Percentiles rank a stretch among this genome's conserved stretches.
phyloP scores from a whole-genome alignment of 2,888 invertebrate genomes.

The Odontothrips loti region DNA sequence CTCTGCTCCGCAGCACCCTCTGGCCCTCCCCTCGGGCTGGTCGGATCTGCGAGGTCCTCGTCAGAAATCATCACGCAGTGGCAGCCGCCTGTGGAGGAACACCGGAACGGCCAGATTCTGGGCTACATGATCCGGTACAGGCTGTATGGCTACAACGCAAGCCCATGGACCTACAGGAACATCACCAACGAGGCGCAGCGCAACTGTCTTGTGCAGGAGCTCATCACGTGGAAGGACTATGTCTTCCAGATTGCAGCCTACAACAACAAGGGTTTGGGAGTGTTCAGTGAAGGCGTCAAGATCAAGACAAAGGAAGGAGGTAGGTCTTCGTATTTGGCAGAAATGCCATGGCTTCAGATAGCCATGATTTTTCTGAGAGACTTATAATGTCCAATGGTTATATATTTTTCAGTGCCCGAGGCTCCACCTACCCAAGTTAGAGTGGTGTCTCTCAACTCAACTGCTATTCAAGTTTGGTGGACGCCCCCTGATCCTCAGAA shows the following conservation, averaged over 20 bases:
- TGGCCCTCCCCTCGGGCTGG: slow-evolving; percentile 90
- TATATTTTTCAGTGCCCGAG: slow-evolving; percentile 63
- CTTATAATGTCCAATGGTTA: slow-evolving; percentile 27
- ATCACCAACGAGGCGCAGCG: slow-evolving; percentile 90
- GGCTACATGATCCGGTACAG: slow-evolving; percentile 92
- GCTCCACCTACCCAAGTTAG: slow-evolving; percentile 81
- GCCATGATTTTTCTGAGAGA: background rate
- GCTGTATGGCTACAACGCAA: slow-evolving; percentile 84
- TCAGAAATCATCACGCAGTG: slow-evolving; percentile 96
- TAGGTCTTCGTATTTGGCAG: slow-evolving; percentile 41
- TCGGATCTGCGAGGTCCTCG: slow-evolving; percentile 88
- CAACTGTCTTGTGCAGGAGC: slow-evolving; percentile 82
- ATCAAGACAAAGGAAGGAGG: slow-evolving; percentile 93
- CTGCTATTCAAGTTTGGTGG: slow-evolving; percentile 80
- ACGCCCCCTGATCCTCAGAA: slow-evolving; percentile 95
- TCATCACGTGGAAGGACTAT: slow-evolving; percentile 98
- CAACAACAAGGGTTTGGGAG: slow-evolving; percentile 93
- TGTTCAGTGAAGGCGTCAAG: slow-evolving; percentile 82
- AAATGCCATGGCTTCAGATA: background rate
- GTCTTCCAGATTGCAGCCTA: slow-evolving; percentile 94
- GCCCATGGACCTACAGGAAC: slow-evolving; percentile 87
- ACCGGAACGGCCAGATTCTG: slow-evolving; percentile 89
- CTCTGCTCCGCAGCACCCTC: slow-evolving; percentile 73
- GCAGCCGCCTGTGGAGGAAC: slow-evolving; percentile 92
- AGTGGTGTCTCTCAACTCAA: slow-evolving; percentile 79